These are phyloP conservation scores for Pseudomugil tenellus DNA, from an alignment of 2,797 vertebrate genomes.

Conservation along the genomic window DNA sequence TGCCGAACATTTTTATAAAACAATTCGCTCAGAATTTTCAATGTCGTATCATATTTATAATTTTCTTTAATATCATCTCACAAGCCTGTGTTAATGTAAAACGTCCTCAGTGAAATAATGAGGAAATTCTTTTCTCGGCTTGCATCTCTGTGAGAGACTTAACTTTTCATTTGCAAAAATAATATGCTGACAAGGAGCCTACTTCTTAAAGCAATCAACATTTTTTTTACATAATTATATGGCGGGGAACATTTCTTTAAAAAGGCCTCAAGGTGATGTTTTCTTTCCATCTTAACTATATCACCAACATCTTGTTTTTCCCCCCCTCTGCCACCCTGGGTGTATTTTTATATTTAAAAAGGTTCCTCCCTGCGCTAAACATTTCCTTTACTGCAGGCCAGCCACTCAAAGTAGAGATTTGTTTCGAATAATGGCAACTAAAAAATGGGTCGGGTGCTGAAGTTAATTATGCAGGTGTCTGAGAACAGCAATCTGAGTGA, in stretches of 20 bases:
- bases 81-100: neutral
- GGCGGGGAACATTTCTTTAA: neutral
- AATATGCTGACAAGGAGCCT: neutral
- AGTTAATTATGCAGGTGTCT: neutral
- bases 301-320: no score
- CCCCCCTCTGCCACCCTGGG: neutral
- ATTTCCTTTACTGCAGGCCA: neutral
- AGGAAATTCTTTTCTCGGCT: neutral
- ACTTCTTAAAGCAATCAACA: neutral
- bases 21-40: neutral
- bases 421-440: neutral
- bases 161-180: neutral
- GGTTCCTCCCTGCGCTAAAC: neutral
- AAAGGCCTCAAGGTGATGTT: neutral
- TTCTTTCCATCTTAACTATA: neutral
- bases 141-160: neutral
- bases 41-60: neutral
- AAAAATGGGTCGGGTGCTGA: neutral
- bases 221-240: conserved; percentile 1
- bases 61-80: no score
- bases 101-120: neutral
- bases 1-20: neutral
- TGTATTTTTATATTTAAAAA: neutral
- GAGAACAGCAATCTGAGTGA: no score
- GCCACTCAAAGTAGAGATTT: neutral